Base-by-base conservation (phyloP, 2,888 invertebrate genomes). In the Eumerus sabulonum region DNA sequence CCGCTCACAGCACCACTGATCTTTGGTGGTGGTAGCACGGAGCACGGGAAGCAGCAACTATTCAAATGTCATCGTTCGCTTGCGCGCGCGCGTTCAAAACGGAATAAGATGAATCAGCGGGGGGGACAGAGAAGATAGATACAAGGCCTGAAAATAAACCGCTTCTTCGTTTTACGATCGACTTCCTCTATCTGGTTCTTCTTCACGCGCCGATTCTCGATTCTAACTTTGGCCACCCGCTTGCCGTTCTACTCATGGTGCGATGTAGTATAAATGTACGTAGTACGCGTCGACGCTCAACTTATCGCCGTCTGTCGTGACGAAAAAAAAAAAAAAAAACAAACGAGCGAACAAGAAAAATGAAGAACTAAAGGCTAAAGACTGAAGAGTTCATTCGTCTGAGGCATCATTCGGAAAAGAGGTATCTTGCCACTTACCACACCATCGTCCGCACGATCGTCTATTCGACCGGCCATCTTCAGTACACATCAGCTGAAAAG, bases 351-450 rank as follows among this genome's bases (percentile, higher is more conserved):
- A n/a, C n/a, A 27, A 27, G 27, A 27, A 27, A 7, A 27, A 27
- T 2, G 7, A 27, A 27, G 27, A 27, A 27, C 27, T n/a, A n/a
- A n/a, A n/a, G n/a, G n/a, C n/a, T 63, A 63, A 76, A 76, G 81
- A 81, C 7, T 81, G 81, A 82, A 82, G 82, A 82, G 82, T 83
- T 83, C 82, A 83, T 83, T 82, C 79, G 82, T 82, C 82, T 83
- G 60, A 27, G 63, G 63, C 44, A 27, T 27, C 27, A 27, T 27
- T 27, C 27, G 3, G 3, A 27, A 27, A 27, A 27, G 27, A 7
- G 7, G 27, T 27, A 51, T 51, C 63, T 63, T 42, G 50, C 35
- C 44, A 44, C 44, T 51, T 40, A 59, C 38, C 53, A 38, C 60
- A 59, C 60, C 27, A 27, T 27, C 27, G 2, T 27, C 60, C 68